phyloP scores from a whole-genome alignment of 1,140 invertebrate species.

The Rhopalosiphum padi region DNA sequence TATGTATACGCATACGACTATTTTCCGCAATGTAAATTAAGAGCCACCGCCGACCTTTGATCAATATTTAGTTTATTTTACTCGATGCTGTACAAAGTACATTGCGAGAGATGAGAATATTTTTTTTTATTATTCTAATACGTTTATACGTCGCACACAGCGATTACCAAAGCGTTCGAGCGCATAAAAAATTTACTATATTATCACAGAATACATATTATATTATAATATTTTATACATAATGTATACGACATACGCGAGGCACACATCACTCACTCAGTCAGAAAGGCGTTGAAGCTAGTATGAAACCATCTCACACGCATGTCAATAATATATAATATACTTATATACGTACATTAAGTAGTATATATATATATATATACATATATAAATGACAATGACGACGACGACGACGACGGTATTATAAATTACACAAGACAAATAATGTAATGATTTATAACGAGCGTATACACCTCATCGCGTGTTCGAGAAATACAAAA shows the following conservation, averaged over 20 bases:
- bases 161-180: not conserved
- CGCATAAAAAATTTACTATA: not conserved
- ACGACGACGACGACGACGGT: not conserved
- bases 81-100: not conserved
- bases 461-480: not conserved
- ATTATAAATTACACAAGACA: not conserved
- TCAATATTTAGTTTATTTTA: not conserved
- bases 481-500: not conserved
- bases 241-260: not conserved
- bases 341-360: not conserved
- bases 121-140: not conserved
- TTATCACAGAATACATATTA: not conserved
- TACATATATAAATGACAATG: too few species aligned
- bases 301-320: not conserved
- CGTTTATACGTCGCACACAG: not conserved
- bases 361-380: not conserved
- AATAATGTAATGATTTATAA: conserved; percentile 2
- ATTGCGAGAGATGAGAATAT: not conserved
- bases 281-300: not conserved
- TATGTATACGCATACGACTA: not conserved
- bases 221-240: not conserved
- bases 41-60: not conserved
- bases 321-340: not conserved
- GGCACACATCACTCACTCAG: not conserved
- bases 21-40: not conserved